Evolutionary conservation across 2,888 invertebrate species (phyloP).

Genomic region (Tryphoninae sp.): DNA sequence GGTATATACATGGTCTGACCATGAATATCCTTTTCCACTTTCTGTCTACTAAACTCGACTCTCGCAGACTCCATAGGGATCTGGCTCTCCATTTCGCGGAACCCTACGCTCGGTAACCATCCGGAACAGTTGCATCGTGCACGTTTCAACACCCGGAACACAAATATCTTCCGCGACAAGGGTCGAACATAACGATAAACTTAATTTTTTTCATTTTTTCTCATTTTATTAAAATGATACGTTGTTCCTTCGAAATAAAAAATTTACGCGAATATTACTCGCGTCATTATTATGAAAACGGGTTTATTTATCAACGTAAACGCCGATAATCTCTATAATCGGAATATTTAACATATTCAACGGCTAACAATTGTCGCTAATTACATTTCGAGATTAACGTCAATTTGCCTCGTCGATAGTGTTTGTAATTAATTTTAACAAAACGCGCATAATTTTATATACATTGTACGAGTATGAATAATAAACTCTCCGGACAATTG

Average conservation of each 20-base stretch:
- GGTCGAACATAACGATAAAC: neutral
- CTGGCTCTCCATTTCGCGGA: conserved; percentile 25
- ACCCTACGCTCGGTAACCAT: neutral
- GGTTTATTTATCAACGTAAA: neutral
- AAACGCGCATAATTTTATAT: neutral
- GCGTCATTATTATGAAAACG: neutral
- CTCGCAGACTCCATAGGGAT: conserved; percentile 5
- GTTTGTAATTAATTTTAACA: conserved; percentile 16
- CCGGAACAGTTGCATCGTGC: conserved; percentile 11
- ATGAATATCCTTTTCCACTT: conserved; percentile 57
- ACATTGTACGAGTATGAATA: too few relatives aligned
- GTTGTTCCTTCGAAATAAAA: neutral
- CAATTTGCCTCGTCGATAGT: neutral
- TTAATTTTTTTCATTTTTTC: conserved; percentile 8
- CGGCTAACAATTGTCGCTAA: neutral
- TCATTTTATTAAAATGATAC: neutral
- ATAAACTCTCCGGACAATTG: too few relatives aligned
- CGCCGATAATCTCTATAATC: conserved; percentile 33
- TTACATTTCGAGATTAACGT: neutral
- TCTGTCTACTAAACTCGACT: conserved; percentile 37
- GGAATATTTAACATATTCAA: conserved; percentile 19
- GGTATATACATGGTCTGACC: conserved; percentile 36
- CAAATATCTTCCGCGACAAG: conserved; percentile 15
- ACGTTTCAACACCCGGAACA: conserved; percentile 18
- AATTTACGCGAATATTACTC: neutral